Base-by-base conservation (phyloP, 2,797 vertebrate genomes). In the Capromys pilorides region DNA sequence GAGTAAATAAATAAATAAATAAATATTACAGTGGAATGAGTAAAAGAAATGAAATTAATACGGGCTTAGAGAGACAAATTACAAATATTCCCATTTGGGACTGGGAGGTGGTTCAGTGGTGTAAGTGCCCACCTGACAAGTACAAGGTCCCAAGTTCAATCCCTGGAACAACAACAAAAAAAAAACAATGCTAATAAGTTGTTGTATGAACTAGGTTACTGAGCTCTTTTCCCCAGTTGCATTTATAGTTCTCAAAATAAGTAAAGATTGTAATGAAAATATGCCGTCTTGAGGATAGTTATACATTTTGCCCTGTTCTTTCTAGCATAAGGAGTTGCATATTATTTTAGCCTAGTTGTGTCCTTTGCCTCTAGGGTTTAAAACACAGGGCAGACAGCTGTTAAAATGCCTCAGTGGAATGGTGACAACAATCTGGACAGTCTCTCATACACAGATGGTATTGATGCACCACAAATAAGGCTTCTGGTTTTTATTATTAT, bases 341-440 rank as follows among this genome's bases (percentile, higher is more conserved):
- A 21, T 24, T 22, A 14, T 16, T 2, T 59, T 19, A 28, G 18
- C 28, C 8, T 22, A 73, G 5, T 13, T 31, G 33, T n/a, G 51
- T 36, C 21, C 36, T 73, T 61, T 49, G 3, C 5, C 31, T 9
- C 28, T 67, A 69, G 19, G 21, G 8, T 24, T n/a, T 12, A 80
- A 57, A 89, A 10, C 6, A 11, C n/a, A 22, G 33, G 14, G 16
- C 22, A 36, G 28, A 59, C 36, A 57, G n/a, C 24, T 31, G 3
- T 33, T n/a, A 41, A 4, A 18, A 21, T 67, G 1, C 45, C 45
- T 67, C 75, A 89, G n/a, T 18, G 51, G 61, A 28, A 19, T 1
- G 31, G 10, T 18, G 9, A 39, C 21, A 26, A 36, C 3, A 57
- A 1, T 2, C 12, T 62, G n/a, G 13, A 12, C 31, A 10, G 0